These are phyloP conservation scores for Ochotona princeps DNA, from an alignment of 2,113 vertebrate species.

Conservation along the genomic window DNA sequence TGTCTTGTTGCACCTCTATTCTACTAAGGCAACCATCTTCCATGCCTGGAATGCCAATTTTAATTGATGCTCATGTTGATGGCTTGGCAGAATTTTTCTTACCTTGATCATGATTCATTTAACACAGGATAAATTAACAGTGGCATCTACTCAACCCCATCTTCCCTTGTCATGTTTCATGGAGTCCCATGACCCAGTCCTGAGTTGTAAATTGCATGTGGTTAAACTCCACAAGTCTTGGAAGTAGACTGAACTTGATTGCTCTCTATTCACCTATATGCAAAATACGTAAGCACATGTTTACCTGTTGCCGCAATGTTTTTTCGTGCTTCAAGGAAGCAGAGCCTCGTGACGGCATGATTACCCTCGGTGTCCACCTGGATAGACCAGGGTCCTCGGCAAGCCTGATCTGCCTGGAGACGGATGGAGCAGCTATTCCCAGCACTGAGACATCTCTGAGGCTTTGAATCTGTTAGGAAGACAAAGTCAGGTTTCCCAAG, in stretches of 20 bases:
- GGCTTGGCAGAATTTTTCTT: neutral
- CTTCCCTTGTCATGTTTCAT: accelerated
- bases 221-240: neutral
- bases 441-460: neutral
- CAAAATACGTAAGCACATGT: slow-evolving; percentile 29
- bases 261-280: neutral
- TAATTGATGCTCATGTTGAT: neutral
- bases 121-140: neutral
- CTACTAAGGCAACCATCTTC: neutral
- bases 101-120: neutral
- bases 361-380: slow-evolving; percentile 71
- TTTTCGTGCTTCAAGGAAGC: slow-evolving; percentile 85
- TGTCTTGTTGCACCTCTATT: neutral
- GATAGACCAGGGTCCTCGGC: slow-evolving; percentile 37
- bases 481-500: neutral
- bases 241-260: neutral
- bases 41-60: neutral
- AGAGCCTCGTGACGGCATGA: slow-evolving; percentile 83
- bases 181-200: neutral
- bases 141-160: neutral
- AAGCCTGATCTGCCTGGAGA: neutral
- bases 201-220: neutral
- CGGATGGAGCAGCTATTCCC: neutral
- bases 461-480: slow-evolving; percentile 64
- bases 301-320: slow-evolving; percentile 83